Evolutionary conservation across 2,797 vertebrate species (phyloP), one percentile per base, ranked within the genome.

Genomic region (Nyctibius grandis): DNA sequence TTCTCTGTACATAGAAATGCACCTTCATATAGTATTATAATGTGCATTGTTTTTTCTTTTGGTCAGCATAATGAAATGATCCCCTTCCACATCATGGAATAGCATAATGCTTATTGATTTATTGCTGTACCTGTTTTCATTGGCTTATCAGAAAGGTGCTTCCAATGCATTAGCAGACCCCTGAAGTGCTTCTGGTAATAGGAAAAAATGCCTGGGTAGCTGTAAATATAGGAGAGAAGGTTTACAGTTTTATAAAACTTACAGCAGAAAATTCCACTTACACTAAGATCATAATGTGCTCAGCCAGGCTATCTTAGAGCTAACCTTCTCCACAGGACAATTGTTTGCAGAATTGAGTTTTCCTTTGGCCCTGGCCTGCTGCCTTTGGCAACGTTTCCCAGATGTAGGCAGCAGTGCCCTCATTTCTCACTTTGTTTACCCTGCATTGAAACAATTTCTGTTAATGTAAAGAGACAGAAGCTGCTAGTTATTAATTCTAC

Each of bases 181-280:
- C 83, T 84, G 48, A 88, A 83, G 85, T 81, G 56, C 65, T 84
- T 94, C 87, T 91, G 74, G 51, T 86, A 89, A 81, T 74, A 78
- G 60, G 72, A 86, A 77, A 67, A 91, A 87, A 56, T 57, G 20
- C 47, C 60, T 36, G 63, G n/a, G 45, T 78, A 70, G 73, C 70
- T 83, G 76, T 44, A 85, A 88, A 88, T 86, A 15, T 18, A 84
- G 80, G 48, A 33, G 83, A 69, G 77, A 29, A 63, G 50, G 85
- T 61, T 73, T 85, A 34, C 34, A 48, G 22, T 74, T 78, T 77
- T 80, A 61, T 33, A 18, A 60, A 83, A 61, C 59, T 57, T 57
- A 12, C 9, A 85, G 56, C 47, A 84, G 72, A 67, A 75, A 50
- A 78, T 54, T 77, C 40, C 47, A n/a, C 36, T 59, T 26, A 18